Percentiles rank a stretch among this genome's conserved stretches.
Evolutionary conservation across 2,888 invertebrate species (phyloP).

Genomic region (Oscheius myriophilus): DNA sequence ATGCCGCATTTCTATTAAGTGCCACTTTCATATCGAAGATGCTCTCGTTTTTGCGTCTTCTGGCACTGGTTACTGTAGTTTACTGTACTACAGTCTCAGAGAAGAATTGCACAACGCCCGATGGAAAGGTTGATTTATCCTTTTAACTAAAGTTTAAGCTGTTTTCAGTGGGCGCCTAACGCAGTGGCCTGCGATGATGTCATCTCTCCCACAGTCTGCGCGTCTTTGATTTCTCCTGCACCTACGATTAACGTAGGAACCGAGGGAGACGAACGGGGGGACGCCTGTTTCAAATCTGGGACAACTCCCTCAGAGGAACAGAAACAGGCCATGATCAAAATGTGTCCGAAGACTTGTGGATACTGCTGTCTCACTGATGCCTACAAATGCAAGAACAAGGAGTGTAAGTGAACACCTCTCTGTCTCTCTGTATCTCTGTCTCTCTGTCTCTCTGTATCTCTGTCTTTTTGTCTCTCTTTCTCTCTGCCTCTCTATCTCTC

Average conservation of each 20-base stretch:
- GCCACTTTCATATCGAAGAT: too few species aligned
- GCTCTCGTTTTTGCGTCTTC: too few species aligned
- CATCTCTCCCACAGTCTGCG: constrained; percentile 4
- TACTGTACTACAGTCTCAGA: too few species aligned
- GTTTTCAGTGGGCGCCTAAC: constrained; percentile 2
- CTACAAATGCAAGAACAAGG: background rate
- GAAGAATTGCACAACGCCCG: too few species aligned
- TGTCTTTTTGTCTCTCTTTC: too few species aligned
- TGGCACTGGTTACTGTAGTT: too few species aligned
- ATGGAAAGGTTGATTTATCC: background rate
- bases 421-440: too few species aligned
- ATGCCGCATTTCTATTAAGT: too few species aligned
- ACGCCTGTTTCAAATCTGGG: background rate
- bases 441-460: too few species aligned
- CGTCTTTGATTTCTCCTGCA: background rate
- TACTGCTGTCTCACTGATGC: constrained; percentile 1
- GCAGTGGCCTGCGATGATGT: constrained; percentile 7
- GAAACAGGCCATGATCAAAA: background rate
- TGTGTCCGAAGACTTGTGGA: background rate
- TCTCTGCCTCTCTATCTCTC: too few species aligned
- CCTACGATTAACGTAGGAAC: background rate
- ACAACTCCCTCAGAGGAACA: background rate
- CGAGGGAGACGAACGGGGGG: background rate
- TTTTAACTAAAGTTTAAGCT: background rate
- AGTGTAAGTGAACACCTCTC: too few species aligned